Conservation (phyloP, 2,113 vertebrate species). For the Geococcyx californianus region DNA sequence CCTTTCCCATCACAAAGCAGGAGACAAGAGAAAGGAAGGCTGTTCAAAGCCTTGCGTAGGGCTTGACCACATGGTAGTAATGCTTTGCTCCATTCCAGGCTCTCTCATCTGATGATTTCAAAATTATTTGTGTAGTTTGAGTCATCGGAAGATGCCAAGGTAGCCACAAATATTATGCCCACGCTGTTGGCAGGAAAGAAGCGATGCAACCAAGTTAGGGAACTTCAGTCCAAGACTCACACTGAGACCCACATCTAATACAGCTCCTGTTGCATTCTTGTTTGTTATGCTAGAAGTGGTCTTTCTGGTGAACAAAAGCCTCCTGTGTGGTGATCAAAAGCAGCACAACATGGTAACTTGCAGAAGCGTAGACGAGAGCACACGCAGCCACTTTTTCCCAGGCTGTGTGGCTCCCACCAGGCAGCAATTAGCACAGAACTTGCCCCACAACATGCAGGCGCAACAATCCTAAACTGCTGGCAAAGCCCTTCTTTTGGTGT, state of each 20-base stretch:
- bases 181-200: neutral
- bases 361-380: neutral
- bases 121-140: neutral
- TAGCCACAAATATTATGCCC: neutral
- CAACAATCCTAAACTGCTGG: neutral
- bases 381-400: neutral
- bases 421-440: neutral
- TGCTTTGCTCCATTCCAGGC: neutral
- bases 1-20: neutral
- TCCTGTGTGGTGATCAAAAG: neutral
- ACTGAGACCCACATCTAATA: neutral
- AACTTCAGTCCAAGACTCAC: neutral
- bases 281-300: neutral
- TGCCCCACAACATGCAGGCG: neutral
- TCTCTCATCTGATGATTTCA: neutral
- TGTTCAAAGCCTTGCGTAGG: neutral
- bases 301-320: neutral
- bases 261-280: neutral
- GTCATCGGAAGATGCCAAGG: neutral
- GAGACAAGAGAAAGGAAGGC: neutral
- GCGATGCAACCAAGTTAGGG: neutral
- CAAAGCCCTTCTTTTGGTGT: neutral
- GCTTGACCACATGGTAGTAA: neutral
- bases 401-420: neutral
- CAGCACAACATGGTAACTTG: neutral